phyloP scores from a whole-genome alignment of 2,113 vertebrate species.

The Apistogramma diplotaenia region DNA sequence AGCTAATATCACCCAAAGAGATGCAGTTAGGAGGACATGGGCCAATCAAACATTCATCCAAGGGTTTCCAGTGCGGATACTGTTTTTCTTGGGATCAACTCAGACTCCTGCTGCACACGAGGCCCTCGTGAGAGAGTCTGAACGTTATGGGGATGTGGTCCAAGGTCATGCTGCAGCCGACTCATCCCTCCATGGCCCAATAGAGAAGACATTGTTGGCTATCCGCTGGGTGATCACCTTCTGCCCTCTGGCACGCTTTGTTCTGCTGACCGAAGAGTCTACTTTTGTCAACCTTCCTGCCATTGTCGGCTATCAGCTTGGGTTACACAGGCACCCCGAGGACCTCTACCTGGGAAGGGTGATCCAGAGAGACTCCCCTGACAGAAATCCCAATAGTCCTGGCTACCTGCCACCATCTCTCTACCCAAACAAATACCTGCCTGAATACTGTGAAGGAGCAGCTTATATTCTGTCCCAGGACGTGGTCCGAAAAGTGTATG shows the following conservation, averaged over 20 bases:
- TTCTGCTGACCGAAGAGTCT: slow-evolving; percentile 82
- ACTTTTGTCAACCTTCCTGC: slow-evolving; percentile 81
- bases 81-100: slow-evolving; percentile 84
- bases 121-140: slow-evolving; percentile 74
- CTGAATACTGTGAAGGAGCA: slow-evolving; percentile 83
- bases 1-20: slow-evolving; percentile 75
- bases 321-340: slow-evolving; percentile 79
- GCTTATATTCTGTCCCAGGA: slow-evolving; percentile 87
- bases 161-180: slow-evolving; percentile 79
- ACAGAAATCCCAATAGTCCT: slow-evolving; percentile 75
- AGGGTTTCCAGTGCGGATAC: slow-evolving; percentile 63
- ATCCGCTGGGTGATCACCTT: slow-evolving; percentile 84
- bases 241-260: slow-evolving; percentile 83
- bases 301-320: slow-evolving; percentile 80
- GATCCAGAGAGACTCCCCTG: slow-evolving; percentile 77
- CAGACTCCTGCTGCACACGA: slow-evolving; percentile 63
- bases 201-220: slow-evolving; percentile 76
- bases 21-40: slow-evolving; percentile 84
- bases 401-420: slow-evolving; percentile 73
- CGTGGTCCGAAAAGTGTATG: slow-evolving; percentile 83
- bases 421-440: slow-evolving; percentile 81
- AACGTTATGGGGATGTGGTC: slow-evolving; percentile 79
- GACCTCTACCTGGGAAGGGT: slow-evolving; percentile 86
- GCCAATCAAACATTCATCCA: slow-evolving; percentile 77
- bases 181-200: slow-evolving; percentile 64